Evolutionary conservation across 2,113 vertebrate genomes (phyloP).

Genomic region (Enhydra lutris): DNA sequence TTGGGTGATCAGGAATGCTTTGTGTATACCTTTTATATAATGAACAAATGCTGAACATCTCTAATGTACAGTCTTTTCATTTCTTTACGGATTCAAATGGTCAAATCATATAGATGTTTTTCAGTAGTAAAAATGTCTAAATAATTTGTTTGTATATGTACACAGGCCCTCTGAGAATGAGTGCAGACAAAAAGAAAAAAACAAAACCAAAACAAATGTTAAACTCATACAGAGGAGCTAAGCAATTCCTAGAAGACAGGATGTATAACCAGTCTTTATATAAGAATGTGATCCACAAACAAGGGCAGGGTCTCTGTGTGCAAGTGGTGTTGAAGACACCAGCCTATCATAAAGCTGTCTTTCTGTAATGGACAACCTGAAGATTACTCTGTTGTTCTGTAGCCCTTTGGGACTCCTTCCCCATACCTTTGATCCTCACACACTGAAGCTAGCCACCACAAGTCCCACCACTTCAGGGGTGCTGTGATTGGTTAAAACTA

Average conservation of each 20-base stretch:
- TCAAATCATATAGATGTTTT: conserved; percentile 34
- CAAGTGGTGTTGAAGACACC: not conserved
- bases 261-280: not conserved
- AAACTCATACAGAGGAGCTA: not conserved
- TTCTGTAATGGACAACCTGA: not conserved
- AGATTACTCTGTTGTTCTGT: not conserved
- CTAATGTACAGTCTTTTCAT: not conserved
- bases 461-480: not conserved
- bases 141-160: conserved; percentile 4
- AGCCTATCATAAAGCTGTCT: not conserved
- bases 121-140: not conserved
- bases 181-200: not conserved
- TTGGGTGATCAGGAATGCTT: not conserved
- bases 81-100: conserved; percentile 26
- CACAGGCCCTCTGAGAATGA: not conserved
- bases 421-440: not conserved
- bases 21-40: not conserved
- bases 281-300: not conserved
- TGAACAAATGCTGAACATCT: not conserved
- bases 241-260: not conserved
- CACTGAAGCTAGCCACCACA: not conserved
- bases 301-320: not conserved
- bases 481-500: not conserved
- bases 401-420: not conserved
- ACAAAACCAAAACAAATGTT: not conserved